Conservation (phyloP, 2,888 invertebrate genomes). For the Operophtera brumata region DNA sequence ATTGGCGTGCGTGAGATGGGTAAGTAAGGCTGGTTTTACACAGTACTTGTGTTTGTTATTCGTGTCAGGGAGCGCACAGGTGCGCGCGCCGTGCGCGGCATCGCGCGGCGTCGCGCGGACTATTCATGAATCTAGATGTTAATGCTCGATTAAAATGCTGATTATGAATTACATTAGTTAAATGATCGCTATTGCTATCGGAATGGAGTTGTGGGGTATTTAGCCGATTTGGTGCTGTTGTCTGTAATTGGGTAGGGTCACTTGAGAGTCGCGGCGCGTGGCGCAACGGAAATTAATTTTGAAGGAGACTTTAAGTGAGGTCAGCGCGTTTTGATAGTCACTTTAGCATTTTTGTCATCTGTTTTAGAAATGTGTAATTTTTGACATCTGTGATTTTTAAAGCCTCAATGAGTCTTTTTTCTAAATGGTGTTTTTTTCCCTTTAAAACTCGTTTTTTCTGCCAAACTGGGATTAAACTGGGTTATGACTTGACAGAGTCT, state of each 20-base stretch:
- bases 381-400: too few relatives aligned
- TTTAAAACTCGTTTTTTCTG: too few relatives aligned
- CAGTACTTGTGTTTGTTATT: slow-evolving; percentile 44
- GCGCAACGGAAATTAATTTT: not conserved
- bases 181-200: slow-evolving; percentile 29
- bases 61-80: slow-evolving; percentile 64
- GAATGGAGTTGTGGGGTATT: slow-evolving; percentile 32
- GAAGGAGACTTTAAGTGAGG: not conserved
- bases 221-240: slow-evolving; percentile 14
- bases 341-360: too few relatives aligned
- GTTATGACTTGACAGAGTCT: too few relatives aligned
- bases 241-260: not conserved
- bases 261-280: not conserved
- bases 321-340: not conserved
- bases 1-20: not conserved
- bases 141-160: slow-evolving; percentile 41
- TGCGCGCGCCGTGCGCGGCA: slow-evolving; percentile 52
- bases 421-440: too few relatives aligned
- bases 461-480: too few relatives aligned
- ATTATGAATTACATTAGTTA: slow-evolving; percentile 38
- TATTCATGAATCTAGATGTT: slow-evolving; percentile 29
- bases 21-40: slow-evolving; percentile 3
- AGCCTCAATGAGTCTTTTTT: too few relatives aligned
- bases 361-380: too few relatives aligned
- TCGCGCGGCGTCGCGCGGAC: slow-evolving; percentile 12